These are phyloP conservation scores for Ephydatia muelleri DNA, from an alignment of 37 sponge, comb jelly and placozoan species.

Conservation along the genomic window DNA sequence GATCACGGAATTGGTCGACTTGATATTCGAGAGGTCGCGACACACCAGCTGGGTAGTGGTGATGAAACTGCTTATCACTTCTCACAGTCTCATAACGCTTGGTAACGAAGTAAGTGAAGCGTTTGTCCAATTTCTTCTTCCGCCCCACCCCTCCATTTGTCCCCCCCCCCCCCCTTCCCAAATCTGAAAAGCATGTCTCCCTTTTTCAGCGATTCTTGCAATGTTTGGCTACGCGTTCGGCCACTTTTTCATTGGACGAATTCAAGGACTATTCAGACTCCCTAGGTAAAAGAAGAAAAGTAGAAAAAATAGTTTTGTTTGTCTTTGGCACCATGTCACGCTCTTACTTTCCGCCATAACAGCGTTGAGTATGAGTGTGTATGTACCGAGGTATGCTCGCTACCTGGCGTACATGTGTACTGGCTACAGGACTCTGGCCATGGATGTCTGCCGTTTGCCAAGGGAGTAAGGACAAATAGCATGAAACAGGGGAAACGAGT, in stretches of 20 bases:
- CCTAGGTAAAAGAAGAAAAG: slow-evolving; percentile 36
- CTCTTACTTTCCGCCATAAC: background rate
- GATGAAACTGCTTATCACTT: slow-evolving; percentile 85
- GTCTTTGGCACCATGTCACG: background rate
- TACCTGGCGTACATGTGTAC: slow-evolving; percentile 56
- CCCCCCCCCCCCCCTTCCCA: background rate
- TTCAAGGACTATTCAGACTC: slow-evolving; percentile 53
- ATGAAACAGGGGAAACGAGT: no score
- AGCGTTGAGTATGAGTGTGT: slow-evolving; percentile 75
- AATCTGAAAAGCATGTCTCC: background rate
- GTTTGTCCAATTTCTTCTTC: background rate
- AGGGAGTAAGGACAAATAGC: slow-evolving; percentile 67
- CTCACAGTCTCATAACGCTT: slow-evolving; percentile 88
- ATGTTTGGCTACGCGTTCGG: slow-evolving; percentile 78
- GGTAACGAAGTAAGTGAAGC: slow-evolving; percentile 83
- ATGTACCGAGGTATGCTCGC: slow-evolving; percentile 66
- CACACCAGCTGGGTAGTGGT: slow-evolving; percentile 90
- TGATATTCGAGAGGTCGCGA: slow-evolving; percentile 62
- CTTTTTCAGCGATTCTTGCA: slow-evolving; percentile 76
- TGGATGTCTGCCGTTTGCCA: slow-evolving; percentile 74
- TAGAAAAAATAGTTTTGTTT: background rate
- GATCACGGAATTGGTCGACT: slow-evolving; percentile 73
- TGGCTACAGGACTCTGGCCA: slow-evolving; percentile 60
- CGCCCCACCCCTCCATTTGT: slow-evolving; percentile 2
- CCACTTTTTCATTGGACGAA: slow-evolving; percentile 49